phyloP scores from a whole-genome alignment of 2,888 invertebrate genomes.

The Bursaphelenchus okinawaensis region DNA sequence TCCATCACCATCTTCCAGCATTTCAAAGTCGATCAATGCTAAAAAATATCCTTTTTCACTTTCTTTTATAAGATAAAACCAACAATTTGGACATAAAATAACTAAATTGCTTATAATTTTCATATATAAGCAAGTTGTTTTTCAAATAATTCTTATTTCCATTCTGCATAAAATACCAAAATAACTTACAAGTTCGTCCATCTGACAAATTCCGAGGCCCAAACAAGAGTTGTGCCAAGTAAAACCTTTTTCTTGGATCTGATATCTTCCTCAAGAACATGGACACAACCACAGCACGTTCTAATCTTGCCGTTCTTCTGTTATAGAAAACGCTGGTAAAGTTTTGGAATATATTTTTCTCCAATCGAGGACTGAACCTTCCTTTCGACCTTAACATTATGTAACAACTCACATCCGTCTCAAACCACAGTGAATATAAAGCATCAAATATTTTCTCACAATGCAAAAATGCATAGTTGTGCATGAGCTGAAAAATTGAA shows the following conservation, averaged over 20 bases:
- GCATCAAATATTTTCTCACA: neutral
- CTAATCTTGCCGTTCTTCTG: neutral
- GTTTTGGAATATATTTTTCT: neutral
- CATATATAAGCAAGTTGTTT: too few relatives aligned
- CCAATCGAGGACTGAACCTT: neutral
- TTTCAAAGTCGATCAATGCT: neutral
- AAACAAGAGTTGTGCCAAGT: neutral
- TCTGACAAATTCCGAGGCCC: neutral
- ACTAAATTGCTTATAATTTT: too few relatives aligned
- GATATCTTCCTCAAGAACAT: neutral
- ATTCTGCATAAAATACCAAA: too few relatives aligned
- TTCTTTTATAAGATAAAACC: too few relatives aligned
- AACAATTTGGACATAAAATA: too few relatives aligned
- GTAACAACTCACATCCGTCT: neutral
- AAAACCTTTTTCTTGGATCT: neutral
- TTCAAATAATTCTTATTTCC: neutral
- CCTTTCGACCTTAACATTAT: neutral
- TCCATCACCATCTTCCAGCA: neutral
- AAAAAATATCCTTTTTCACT: too few relatives aligned
- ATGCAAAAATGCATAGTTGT: neutral
- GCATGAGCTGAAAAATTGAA: neutral
- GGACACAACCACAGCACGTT: neutral
- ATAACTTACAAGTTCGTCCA: too few relatives aligned
- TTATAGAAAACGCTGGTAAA: neutral
- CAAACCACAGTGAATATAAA: neutral